phyloP scores from a whole-genome alignment of 2,797 vertebrate species.

The Sebastes elongatus region DNA sequence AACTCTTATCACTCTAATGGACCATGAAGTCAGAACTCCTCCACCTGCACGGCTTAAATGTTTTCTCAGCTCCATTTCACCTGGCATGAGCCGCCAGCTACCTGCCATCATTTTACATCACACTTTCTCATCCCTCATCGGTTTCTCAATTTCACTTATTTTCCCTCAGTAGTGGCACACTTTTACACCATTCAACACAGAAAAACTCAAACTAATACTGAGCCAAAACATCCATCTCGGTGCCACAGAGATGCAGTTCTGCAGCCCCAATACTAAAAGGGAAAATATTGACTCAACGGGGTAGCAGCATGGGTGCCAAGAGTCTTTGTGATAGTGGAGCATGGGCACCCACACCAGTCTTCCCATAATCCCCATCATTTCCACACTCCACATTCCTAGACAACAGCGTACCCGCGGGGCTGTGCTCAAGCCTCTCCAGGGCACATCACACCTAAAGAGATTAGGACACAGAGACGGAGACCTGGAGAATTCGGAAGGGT shows the following conservation, averaged over 20 bases:
- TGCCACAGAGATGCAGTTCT: slow-evolving; percentile 71
- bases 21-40: slow-evolving; percentile 82
- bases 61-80: slow-evolving; percentile 78
- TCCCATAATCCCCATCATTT: slow-evolving; percentile 86
- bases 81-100: slow-evolving; percentile 74
- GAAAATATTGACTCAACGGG: slow-evolving; percentile 80
- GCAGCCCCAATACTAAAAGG: slow-evolving; percentile 75
- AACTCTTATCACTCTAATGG: slow-evolving; percentile 79
- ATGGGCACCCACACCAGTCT: slow-evolving; percentile 85
- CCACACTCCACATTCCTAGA: slow-evolving; percentile 88
- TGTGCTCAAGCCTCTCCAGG: slow-evolving; percentile 83
- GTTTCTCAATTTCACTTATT: slow-evolving; percentile 71
- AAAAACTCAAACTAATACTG: slow-evolving; percentile 68
- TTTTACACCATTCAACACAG: slow-evolving; percentile 67
- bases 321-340: slow-evolving; percentile 84
- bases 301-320: slow-evolving; percentile 78
- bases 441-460: slow-evolving; percentile 89
- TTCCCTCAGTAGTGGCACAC: slow-evolving; percentile 71
- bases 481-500: slow-evolving; percentile 85
- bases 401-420: slow-evolving; percentile 84
- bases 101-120: slow-evolving; percentile 76
- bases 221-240: slow-evolving; percentile 76
- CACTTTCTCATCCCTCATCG: slow-evolving; percentile 68
- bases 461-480: slow-evolving; percentile 87
- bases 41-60: slow-evolving; percentile 79